phyloP scores from a whole-genome alignment of 2,797 vertebrate genomes.

The Sus cebifrons region DNA sequence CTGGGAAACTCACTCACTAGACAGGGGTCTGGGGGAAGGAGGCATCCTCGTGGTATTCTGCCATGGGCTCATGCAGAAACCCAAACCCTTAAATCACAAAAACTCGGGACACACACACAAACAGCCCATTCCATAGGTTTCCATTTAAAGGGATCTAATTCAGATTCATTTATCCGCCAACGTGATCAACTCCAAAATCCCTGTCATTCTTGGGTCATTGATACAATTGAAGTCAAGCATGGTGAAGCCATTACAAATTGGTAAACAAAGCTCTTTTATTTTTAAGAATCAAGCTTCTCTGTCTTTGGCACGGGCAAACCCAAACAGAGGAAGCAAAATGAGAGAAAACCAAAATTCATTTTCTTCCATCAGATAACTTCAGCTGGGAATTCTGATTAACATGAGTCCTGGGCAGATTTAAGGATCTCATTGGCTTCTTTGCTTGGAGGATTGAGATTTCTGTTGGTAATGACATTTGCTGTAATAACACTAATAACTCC shows the following conservation, averaged over 20 bases:
- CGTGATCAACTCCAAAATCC: neutral
- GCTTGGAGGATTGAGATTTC: neutral
- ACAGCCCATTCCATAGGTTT: rapidly evolving
- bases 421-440: neutral
- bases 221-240: neutral
- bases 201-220: neutral
- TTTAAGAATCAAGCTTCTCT: neutral
- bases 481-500: neutral
- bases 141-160: neutral
- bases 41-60: rapidly evolving
- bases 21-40: neutral
- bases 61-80: rapidly evolving
- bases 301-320: neutral
- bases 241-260: neutral
- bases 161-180: neutral
- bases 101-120: neutral
- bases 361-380: neutral
- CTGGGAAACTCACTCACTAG: neutral
- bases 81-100: neutral
- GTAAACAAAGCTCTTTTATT: neutral
- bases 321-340: too few species aligned
- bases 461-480: neutral
- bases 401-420: neutral
- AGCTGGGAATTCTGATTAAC: neutral
- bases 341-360: neutral